phyloP scores from a whole-genome alignment of 1,140 invertebrate genomes.

The Parasteatoda tepidariorum region DNA sequence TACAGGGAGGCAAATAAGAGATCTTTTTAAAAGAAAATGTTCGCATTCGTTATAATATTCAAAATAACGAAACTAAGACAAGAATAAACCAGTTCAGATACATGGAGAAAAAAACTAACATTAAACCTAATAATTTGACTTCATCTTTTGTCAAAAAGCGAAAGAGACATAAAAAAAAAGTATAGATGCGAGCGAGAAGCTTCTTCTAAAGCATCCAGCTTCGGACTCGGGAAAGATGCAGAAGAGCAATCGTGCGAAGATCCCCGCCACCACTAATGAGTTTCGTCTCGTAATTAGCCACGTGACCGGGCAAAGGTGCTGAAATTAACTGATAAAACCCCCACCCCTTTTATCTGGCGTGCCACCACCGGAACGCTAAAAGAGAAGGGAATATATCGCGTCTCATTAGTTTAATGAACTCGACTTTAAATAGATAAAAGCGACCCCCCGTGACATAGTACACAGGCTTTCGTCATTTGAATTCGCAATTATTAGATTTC shows the following conservation, averaged over 20 bases:
- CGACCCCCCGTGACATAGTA: background rate
- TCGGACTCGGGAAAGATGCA: background rate
- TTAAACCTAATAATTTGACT: background rate
- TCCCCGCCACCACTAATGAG: conserved; percentile 40
- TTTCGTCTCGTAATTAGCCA: conserved; percentile 53
- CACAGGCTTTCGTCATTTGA: background rate
- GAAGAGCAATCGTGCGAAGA: conserved; percentile 45
- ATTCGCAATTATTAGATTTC: conserved; percentile 52
- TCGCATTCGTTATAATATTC: too few relatives aligned
- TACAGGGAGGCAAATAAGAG: too few relatives aligned
- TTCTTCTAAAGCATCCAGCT: background rate
- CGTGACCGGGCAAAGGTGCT: conserved; percentile 56
- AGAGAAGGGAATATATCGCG: background rate
- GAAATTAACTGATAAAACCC: conserved; percentile 58
- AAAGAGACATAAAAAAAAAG: background rate
- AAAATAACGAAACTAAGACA: too few relatives aligned
- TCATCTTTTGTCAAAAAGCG: background rate
- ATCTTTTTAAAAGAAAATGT: too few relatives aligned
- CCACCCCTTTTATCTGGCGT: conserved; percentile 39
- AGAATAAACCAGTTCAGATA: too few relatives aligned
- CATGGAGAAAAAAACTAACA: background rate
- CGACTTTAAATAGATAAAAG: conserved; percentile 58
- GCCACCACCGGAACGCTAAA: conserved; percentile 26
- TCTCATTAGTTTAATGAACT: conserved; percentile 58
- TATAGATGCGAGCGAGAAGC: background rate